These are phyloP conservation scores for Aphelinus certus DNA, from an alignment of 1,140 invertebrate species.

Conservation along the genomic window DNA sequence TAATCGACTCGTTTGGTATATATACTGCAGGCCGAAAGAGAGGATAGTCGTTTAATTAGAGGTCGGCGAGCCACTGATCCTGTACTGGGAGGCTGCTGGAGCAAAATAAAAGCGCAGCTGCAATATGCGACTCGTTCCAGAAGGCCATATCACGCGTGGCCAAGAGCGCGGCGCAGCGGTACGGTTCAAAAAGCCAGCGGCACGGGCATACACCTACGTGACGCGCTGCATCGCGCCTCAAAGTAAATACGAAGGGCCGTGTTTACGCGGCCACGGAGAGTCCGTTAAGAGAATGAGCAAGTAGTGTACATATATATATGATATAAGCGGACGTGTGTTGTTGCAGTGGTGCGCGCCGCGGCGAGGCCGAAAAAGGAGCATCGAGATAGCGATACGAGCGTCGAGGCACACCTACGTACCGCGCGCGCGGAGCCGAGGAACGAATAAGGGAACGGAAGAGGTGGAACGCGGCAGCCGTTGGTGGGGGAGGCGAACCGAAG, in stretches of 20 bases:
- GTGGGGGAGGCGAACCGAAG: too few relatives aligned
- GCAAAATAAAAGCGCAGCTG: neutral
- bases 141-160: too few relatives aligned
- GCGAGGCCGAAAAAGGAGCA: constrained; percentile 8
- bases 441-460: too few relatives aligned
- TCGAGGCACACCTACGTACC: too few relatives aligned
- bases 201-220: neutral
- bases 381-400: too few relatives aligned
- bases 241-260: constrained; percentile 33
- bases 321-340: neutral
- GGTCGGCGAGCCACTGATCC: neutral
- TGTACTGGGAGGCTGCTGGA: neutral
- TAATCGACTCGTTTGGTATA: constrained; percentile 1
- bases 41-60: constrained; percentile 14
- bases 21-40: neutral
- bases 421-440: too few relatives aligned
- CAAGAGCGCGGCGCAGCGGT: too few relatives aligned
- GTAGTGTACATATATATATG: neutral
- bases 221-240: constrained; percentile 8
- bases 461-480: neutral
- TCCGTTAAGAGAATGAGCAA: neutral
- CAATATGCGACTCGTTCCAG: neutral
- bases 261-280: neutral
- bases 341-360: too few relatives aligned
- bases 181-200: too few relatives aligned